Percentiles rank a stretch among this genome's conserved stretches.
phyloP scores from a whole-genome alignment of 1,140 invertebrate genomes.

The Acyrthosiphon pisum region DNA sequence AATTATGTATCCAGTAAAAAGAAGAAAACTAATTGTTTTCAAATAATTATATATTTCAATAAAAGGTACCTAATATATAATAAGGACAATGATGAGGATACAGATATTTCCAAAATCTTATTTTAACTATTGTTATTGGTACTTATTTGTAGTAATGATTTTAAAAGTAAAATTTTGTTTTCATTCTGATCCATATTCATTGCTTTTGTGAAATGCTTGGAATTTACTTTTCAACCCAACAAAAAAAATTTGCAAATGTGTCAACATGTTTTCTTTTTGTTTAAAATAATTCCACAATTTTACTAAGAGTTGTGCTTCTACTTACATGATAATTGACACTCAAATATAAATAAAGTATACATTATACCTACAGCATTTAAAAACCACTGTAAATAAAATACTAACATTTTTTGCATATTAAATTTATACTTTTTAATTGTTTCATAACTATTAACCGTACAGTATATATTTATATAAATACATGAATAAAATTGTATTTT shows the following conservation, averaged over 20 bases:
- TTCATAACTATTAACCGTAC: neutral
- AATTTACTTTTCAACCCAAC: neutral
- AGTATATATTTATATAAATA: neutral
- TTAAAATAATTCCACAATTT: neutral
- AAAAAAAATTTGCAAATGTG: neutral
- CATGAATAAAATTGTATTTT: neutral
- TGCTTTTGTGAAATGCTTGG: neutral
- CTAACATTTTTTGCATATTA: neutral
- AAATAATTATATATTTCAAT: neutral
- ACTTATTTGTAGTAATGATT: neutral
- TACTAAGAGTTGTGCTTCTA: neutral
- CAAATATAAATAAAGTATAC: neutral
- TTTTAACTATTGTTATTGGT: too few relatives aligned
- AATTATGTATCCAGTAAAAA: neutral
- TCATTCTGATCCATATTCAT: neutral
- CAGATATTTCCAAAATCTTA: too few relatives aligned
- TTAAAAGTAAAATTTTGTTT: neutral
- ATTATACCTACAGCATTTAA: neutral
- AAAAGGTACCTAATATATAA: neutral
- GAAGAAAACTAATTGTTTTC: neutral
- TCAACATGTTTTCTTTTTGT: neutral
- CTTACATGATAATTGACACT: neutral
- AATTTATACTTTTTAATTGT: neutral
- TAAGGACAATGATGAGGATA: too few relatives aligned
- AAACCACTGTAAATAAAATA: neutral